Evolutionary conservation across 1,140 invertebrate species (phyloP), one percentile per base, ranked within the genome.

Genomic region (Drosophila fuyamai): DNA sequence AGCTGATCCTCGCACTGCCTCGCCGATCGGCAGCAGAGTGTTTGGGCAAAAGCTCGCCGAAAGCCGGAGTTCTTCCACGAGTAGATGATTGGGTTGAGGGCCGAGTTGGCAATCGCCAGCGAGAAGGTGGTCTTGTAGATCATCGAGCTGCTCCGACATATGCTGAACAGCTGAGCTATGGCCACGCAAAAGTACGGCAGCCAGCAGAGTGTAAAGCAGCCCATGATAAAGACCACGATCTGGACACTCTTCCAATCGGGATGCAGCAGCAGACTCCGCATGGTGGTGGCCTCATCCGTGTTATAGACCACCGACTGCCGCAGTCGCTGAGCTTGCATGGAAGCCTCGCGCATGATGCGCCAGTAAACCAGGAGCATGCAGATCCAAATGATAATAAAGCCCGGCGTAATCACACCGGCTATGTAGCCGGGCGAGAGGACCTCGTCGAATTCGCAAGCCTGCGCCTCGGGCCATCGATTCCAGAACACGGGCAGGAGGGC

Each of bases 31-130:
- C 95, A 95, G 13, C 94, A 93, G 3, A 96, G 88, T 4, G 96
- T 92, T 48, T 94, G 94, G 14, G 93, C 93, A 79, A 96, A 96
- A 3, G 95, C 95, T 27, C 94, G 94, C 7, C 95, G 94, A 76
- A 96, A 96, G 47, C 95, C 95, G 6, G 94, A 93, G 82, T 96
- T 96, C 91, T 97, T 97, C 96, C 96, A 97, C 10, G 96, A 96
- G 91, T 97, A 97, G 75, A 96, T 96, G 13, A 96, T 92, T 2
- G 96, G 96, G 91, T 97, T 97, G 57, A 96, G 94, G 6, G 95
- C 95, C 1, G 96, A 96, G 92, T 96, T 96, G 36, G 94, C 94
- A 85, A 96, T 94, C 4, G 95, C 96, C 46, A 97, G 92, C 2
- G 95, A 95, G 59, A 95, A 96, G 16, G 95, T 94, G 0, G 94